These are phyloP conservation scores for Neoniphon sammara DNA, from an alignment of 2,797 vertebrate species.

Conservation along the genomic window DNA sequence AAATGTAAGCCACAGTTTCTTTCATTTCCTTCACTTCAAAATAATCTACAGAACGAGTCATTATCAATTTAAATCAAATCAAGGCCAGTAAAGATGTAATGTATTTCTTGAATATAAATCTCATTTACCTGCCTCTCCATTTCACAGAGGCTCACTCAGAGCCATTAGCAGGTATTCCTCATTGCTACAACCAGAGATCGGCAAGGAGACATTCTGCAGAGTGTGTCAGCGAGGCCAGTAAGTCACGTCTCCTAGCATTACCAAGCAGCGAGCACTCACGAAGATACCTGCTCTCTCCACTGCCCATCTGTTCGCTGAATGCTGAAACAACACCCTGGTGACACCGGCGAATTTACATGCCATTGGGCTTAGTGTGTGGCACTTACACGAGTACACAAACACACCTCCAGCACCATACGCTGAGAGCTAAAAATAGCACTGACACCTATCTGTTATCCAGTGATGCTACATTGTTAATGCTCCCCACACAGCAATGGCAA, in stretches of 20 bases:
- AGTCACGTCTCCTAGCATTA: background rate
- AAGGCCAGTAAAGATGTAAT: too few relatives aligned
- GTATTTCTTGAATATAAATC: too few relatives aligned
- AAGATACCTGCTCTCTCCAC: background rate
- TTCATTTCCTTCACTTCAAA: too few relatives aligned
- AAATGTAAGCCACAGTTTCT: too few relatives aligned
- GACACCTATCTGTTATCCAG: slow-evolving; percentile 46
- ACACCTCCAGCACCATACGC: slow-evolving; percentile 23
- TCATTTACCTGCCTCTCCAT: background rate
- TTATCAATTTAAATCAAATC: too few relatives aligned
- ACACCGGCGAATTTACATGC: slow-evolving; percentile 6
- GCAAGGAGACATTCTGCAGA: too few relatives aligned
- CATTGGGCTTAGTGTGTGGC: background rate
- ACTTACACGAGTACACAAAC: slow-evolving; percentile 23
- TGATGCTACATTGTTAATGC: slow-evolving; percentile 32
- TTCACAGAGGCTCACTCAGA: background rate
- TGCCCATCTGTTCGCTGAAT: background rate
- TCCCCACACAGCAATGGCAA: background rate
- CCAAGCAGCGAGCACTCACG: too few relatives aligned
- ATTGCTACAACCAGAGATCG: too few relatives aligned
- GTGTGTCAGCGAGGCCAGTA: background rate
- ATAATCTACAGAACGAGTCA: too few relatives aligned
- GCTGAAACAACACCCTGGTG: background rate
- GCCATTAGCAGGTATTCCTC: background rate
- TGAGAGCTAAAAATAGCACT: slow-evolving; percentile 48